Base-by-base conservation (phyloP, 2,888 invertebrate species). In the Ypsolopha sequella region DNA sequence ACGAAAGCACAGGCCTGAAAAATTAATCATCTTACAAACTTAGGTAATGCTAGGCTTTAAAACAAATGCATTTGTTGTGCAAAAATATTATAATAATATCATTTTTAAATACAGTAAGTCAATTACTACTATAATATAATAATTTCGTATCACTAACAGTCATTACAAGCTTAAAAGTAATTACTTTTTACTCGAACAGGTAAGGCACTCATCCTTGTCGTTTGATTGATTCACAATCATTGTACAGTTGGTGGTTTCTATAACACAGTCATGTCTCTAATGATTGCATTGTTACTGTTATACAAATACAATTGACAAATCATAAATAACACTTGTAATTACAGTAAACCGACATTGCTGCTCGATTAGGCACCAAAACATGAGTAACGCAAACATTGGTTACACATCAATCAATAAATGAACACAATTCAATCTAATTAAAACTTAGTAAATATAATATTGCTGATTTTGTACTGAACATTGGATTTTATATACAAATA, bases 151-250 rank as follows among this genome's bases (percentile, higher is more conserved):
- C 69, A 71, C 80, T 80, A 80, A 79, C 76, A 80, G 76, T 79
- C 78, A 69, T 77, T 50, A 66, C 63, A 69, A 65, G 62, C 66
- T 73, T 70, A 73, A 67, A 62, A 67, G 65, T 75, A 69, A 58
- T 68, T 68, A 63, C 59, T 62, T 57, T 56, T 68, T 62, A 61
- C 65, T 68, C 68, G 70, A 68, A 65, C 68, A 70, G 63, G 65
- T 76, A 76, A 85, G 85, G 85, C 85, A 85, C 85, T 80, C 76
- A 71, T 78, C 65, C 74, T 75, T 70, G 71, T 68, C 71, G 73
- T 63, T 69, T 73, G 73, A 39, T 36, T 36, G 62, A 66, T n/a
- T n/a, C n/a, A n/a, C n/a, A n/a, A n/a, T 63, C 43, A 62, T 33
- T 49, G 11, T 47, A 47, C 34, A 8, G 33, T 10, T 14, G 43